Conservation (phyloP, 2,113 vertebrate genomes). For the Crocuta crocuta region DNA sequence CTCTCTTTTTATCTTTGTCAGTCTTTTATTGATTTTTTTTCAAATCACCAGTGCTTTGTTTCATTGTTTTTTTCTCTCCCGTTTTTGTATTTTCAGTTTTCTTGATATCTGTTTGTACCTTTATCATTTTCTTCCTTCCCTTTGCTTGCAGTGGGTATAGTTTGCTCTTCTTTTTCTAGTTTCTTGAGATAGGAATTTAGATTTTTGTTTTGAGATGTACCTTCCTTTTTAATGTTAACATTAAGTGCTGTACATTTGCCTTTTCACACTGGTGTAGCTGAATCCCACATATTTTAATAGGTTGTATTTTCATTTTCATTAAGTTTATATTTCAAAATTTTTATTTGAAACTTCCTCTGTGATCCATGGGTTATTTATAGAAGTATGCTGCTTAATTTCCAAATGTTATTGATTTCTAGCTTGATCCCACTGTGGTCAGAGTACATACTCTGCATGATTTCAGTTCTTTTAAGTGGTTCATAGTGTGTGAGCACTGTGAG, state of each 20-base stretch:
- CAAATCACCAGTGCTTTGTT: background rate
- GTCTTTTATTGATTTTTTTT: background rate
- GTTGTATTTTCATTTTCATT: constrained; percentile 34
- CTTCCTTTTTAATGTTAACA: background rate
- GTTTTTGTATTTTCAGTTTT: constrained; percentile 42
- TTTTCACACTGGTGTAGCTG: background rate
- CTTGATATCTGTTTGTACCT: background rate
- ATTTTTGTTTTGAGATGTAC: background rate
- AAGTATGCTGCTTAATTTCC: background rate
- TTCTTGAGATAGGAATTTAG: background rate
- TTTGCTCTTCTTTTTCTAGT: constrained; percentile 3
- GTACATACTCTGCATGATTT: background rate
- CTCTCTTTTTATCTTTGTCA: background rate
- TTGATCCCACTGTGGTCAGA: background rate
- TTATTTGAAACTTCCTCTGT: background rate
- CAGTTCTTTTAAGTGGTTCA: background rate
- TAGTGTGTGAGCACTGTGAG: background rate
- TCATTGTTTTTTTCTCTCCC: constrained; percentile 13
- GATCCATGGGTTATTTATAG: background rate
- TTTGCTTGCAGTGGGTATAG: constrained; percentile 20
- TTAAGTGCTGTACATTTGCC: constrained; percentile 21
- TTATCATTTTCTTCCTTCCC: background rate
- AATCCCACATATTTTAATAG: constrained; percentile 28
- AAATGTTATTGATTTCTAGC: background rate
- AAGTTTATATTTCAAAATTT: background rate